Base-by-base conservation (phyloP, 2,113 vertebrate genomes). In the Grus americana region DNA sequence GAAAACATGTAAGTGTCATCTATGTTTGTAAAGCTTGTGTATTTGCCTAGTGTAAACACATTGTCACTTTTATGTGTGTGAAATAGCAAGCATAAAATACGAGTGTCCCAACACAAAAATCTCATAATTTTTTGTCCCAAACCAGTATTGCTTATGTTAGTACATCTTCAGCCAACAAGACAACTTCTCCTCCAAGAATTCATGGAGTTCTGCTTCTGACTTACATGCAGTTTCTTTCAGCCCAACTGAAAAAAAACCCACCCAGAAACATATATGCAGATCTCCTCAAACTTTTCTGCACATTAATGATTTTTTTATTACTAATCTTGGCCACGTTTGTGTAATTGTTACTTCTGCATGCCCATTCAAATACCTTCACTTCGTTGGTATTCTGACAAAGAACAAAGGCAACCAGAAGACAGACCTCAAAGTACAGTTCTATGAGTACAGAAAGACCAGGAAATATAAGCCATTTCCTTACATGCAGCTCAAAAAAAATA, bases 401-500 rank as follows among this genome's bases (percentile, higher is more conserved):
- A 94, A 96, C 94, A 97, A 95, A 98, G 92, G 96, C 94, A 96
- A 78, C n/a, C 54, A 83, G 52, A 80, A 72, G 94, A 96, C 73
- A 92, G 92, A 87, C 90, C 92, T 97, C 97, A 82, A 97, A 95
- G 94, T 91, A 92, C 80, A 96, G 71, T 81, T 96, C 80, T 95
- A n/a, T 79, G 86, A 90, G 91, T 94, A 96, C 96, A 98, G 97
- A 97, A 97, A 97, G 63, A 93, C 66, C 96, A 97, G 97, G 97
- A 98, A 98, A 96, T 98, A 98, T 97, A 98, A 97, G 97, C 96
- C 97, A 96, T 97, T 98, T 98, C 96, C 97, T 92, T 86, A 97
- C 94, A 98, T 59, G 87, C 93, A 97, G 95, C 95, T 96, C 88
- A 97, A 95, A 96, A 97, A 96, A 95, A 81, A 92, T 55, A 96